Base-by-base conservation (phyloP, 2,113 vertebrate genomes). In the Pampusana beccarii region DNA sequence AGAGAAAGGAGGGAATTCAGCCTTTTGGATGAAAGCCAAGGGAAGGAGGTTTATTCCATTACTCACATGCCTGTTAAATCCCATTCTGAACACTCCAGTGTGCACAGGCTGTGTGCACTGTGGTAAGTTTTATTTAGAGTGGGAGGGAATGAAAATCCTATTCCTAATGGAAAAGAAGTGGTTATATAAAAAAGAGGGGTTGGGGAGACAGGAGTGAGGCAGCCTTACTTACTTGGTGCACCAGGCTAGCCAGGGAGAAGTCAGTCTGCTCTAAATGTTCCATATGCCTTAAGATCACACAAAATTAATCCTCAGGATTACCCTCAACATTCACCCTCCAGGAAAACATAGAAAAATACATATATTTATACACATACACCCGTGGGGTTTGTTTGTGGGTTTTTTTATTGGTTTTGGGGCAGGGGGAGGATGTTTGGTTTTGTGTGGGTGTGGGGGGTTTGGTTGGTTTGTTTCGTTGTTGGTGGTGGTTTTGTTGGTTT, bases 21-120 rank as follows among this genome's bases (percentile, higher is more conserved):
- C 54, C n/a, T 74, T 36, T 48, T 69, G 71, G 84, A 88, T 36
- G 26, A 46, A 74, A 91, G 84, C 74, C 84, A 91, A 56, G 50
- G 53, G 53, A 58, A 89, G 58, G 78, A 77, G 77, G 20, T 53
- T 93, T 75, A 54, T 82, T 67, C 46, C n/a, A 36, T 71, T 90
- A 92, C 60, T 79, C 77, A 65, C 40, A 28, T 12, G 56, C 33
- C 57, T 75, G 75, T 71, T 90, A 83, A 94, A 80, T 83, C 82
- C 86, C 44, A 28, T 79, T 86, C 48, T 89, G 65, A 93, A 66
- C 36, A 16, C 62, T 65, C 46, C 61, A 57, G 21, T 16, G 48
- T 54, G 50, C 79, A 70, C n/a, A 66, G 80, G 54, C 58, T 56
- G 21, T 13, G 87, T 6, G 16, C 8, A 5, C 26, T 88, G 54